These are phyloP conservation scores for Idaea aversata DNA, from an alignment of 2,888 invertebrate genomes.

Conservation along the genomic window DNA sequence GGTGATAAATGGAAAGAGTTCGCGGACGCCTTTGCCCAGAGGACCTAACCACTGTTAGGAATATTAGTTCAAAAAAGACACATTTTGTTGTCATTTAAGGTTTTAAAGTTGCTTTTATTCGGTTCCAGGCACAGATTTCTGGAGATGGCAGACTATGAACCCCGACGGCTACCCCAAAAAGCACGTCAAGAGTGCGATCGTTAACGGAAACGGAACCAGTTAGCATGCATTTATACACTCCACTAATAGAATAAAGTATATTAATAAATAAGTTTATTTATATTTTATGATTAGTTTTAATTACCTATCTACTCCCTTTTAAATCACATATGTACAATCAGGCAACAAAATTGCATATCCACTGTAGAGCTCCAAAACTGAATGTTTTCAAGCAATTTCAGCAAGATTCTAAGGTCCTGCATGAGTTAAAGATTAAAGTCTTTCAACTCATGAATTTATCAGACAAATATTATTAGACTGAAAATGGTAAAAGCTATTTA, in stretches of 20 bases:
- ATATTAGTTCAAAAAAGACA: no score
- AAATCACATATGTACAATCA: not conserved
- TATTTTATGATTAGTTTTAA: not conserved
- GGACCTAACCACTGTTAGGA: no score
- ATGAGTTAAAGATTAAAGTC: no score
- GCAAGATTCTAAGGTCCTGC: no score
- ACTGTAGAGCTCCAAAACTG: not conserved
- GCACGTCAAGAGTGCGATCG: conserved; percentile 54
- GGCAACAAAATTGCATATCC: not conserved
- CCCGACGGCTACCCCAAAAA: conserved; percentile 89
- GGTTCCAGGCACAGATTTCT: conserved; percentile 89
- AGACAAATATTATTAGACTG: no score
- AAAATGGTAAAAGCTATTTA: no score
- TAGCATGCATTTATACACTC: conserved; percentile 40
- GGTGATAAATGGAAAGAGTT: no score
- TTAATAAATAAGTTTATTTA: conserved; percentile 8
- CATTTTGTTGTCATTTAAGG: no score
- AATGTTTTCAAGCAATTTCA: no score
- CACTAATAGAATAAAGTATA: not conserved
- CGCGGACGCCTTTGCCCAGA: no score
- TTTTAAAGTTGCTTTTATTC: not conserved
- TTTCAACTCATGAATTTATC: no score
- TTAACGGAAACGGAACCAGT: conserved; percentile 73
- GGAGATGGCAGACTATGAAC: conserved; percentile 97
- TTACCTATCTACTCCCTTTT: not conserved